Conservation (phyloP, 2,888 invertebrate genomes). For the Thumatha senex region DNA sequence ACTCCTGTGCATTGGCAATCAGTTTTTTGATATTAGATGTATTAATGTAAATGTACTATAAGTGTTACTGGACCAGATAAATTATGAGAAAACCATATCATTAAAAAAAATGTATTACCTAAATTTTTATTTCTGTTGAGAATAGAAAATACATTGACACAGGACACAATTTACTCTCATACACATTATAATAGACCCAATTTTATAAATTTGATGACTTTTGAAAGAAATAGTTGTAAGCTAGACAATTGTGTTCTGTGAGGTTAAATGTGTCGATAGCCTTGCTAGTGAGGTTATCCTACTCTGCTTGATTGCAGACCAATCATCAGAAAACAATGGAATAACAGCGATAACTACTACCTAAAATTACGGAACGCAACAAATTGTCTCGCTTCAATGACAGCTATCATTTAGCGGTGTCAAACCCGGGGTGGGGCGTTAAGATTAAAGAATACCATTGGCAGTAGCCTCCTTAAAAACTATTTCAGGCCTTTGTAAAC, state of each 20-base stretch:
- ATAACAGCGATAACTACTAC: slow-evolving; percentile 33
- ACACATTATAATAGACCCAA: too few relatives aligned
- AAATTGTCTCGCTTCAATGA: slow-evolving; percentile 68
- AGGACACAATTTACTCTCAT: too few relatives aligned
- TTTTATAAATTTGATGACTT: too few relatives aligned
- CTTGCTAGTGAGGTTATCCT: slow-evolving; percentile 32
- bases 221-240: background rate
- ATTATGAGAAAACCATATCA: too few relatives aligned
- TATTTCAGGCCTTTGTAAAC: slow-evolving; percentile 10
- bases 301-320: slow-evolving; percentile 26
- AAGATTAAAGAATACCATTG: slow-evolving; percentile 49
- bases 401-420: slow-evolving; percentile 66
- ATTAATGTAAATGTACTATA: too few relatives aligned
- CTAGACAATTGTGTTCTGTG: background rate
- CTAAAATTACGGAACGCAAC: slow-evolving; percentile 56
- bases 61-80: too few relatives aligned
- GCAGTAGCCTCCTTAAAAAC: slow-evolving; percentile 30
- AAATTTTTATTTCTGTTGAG: too few relatives aligned
- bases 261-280: slow-evolving; percentile 22
- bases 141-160: too few relatives aligned
- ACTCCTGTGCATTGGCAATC: too few relatives aligned
- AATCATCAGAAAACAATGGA: slow-evolving; percentile 36
- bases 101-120: too few relatives aligned
- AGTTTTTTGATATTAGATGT: too few relatives aligned
- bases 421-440: slow-evolving; percentile 76